phyloP scores from a whole-genome alignment of 2,113 vertebrate genomes.

The Syrrhaptes paradoxus region DNA sequence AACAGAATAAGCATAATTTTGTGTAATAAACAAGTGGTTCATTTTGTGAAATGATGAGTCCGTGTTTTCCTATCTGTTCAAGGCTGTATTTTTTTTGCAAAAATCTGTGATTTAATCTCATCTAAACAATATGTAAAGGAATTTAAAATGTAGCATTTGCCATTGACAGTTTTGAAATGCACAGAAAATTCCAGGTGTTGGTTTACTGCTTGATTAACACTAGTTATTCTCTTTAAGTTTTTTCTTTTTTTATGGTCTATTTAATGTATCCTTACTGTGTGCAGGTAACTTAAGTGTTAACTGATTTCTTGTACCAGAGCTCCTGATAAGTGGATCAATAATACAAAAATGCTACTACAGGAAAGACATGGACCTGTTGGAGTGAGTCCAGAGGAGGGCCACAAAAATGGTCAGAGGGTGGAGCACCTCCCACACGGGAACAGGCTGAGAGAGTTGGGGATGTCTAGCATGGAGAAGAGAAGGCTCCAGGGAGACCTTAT shows the following conservation, averaged over 20 bases:
- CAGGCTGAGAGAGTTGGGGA: too few species aligned
- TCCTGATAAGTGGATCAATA: background rate
- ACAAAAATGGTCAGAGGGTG: too few species aligned
- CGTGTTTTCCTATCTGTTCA: background rate
- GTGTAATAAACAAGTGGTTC: background rate
- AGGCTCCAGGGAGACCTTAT: too few species aligned
- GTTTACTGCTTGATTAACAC: background rate
- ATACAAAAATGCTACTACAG: background rate
- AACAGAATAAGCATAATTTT: background rate
- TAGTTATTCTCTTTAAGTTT: background rate
- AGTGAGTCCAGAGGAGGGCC: too few species aligned
- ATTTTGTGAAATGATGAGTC: background rate
- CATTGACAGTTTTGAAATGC: background rate
- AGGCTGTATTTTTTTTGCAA: background rate
- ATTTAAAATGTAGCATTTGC: background rate
- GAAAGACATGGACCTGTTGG: too few species aligned
- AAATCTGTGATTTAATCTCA: background rate
- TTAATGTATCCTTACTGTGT: background rate
- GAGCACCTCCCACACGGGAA: too few species aligned
- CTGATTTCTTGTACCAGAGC: background rate
- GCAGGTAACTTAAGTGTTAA: background rate
- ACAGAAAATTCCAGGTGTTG: background rate
- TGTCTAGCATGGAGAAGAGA: too few species aligned
- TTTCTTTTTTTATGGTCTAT: background rate
- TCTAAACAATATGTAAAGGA: background rate